Evolutionary conservation across 92 coral and sea anemone species (phyloP).

Genomic region (Porites divaricata): DNA sequence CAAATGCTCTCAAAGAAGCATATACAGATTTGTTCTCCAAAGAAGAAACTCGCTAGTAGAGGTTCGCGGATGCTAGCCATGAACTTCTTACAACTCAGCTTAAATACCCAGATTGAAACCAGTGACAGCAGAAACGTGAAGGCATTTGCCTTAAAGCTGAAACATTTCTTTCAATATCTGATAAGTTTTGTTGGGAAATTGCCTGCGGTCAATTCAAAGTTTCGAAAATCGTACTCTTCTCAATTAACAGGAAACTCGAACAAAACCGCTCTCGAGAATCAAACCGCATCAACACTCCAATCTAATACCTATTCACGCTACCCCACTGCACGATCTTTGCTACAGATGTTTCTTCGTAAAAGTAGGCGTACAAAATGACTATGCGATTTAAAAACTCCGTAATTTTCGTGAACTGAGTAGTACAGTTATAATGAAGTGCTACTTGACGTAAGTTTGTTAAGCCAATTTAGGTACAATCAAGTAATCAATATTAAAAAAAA

Average conservation of each 20-base stretch:
- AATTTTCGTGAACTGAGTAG: not conserved
- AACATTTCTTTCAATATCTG: conserved; percentile 19
- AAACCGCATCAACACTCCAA: conserved; percentile 9
- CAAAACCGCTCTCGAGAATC: not conserved
- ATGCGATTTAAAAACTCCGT: not conserved
- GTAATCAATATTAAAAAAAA: too few relatives aligned
- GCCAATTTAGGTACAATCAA: too few relatives aligned
- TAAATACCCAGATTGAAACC: too few relatives aligned
- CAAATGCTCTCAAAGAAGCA: too few relatives aligned
- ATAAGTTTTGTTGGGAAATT: conserved; percentile 10
- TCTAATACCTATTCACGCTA: not conserved
- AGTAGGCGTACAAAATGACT: not conserved
- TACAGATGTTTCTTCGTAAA: not conserved
- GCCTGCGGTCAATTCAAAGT: conserved; percentile 8
- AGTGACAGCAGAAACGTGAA: conserved; percentile 21
- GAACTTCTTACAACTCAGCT: too few relatives aligned
- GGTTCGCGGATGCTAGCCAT: too few relatives aligned
- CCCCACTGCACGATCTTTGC: not conserved
- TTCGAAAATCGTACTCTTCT: conserved; percentile 15
- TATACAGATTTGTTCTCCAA: too few relatives aligned
- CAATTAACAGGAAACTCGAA: conserved; percentile 10
- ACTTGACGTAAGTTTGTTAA: not conserved
- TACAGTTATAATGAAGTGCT: not conserved
- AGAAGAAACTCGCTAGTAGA: too few relatives aligned
- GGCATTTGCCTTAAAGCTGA: conserved; percentile 1